phyloP scores from a whole-genome alignment of 2,888 invertebrate genomes.

The Tiliacea citrago region DNA sequence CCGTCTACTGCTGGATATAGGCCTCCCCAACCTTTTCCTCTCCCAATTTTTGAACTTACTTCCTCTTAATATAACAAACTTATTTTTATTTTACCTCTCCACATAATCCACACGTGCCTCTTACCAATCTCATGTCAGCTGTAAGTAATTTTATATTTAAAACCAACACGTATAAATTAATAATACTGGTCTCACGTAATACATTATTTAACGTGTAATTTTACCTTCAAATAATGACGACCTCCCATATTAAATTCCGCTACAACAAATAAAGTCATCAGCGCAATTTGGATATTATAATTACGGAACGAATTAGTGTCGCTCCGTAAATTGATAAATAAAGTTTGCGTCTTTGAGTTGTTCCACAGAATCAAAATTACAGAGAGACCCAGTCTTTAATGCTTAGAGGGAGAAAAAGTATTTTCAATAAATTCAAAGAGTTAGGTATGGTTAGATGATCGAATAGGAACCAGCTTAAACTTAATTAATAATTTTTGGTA shows the following conservation, averaged over 20 bases:
- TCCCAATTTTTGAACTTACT: neutral
- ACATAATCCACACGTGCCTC: neutral
- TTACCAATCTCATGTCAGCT: neutral
- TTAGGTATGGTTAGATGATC: neutral
- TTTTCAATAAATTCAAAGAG: neutral
- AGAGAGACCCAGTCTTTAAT: neutral
- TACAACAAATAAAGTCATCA: constrained; percentile 48
- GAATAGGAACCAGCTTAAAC: neutral
- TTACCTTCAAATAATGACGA: constrained; percentile 19
- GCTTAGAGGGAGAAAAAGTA: neutral
- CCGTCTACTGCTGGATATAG: too few species aligned
- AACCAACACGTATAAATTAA: neutral
- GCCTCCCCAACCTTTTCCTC: too few species aligned
- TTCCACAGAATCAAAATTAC: neutral
- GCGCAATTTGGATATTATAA: constrained; percentile 41
- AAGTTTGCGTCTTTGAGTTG: constrained; percentile 19
- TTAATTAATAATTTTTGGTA: neutral
- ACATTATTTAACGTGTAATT: constrained; percentile 15
- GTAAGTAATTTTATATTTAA: neutral
- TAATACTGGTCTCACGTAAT: neutral
- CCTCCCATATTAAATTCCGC: constrained; percentile 31
- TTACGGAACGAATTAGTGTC: constrained; percentile 41
- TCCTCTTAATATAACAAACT: neutral
- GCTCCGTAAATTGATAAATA: constrained; percentile 36
- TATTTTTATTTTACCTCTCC: neutral